Base-by-base conservation (phyloP, 2,888 invertebrate genomes). In the Bugula neritina region DNA sequence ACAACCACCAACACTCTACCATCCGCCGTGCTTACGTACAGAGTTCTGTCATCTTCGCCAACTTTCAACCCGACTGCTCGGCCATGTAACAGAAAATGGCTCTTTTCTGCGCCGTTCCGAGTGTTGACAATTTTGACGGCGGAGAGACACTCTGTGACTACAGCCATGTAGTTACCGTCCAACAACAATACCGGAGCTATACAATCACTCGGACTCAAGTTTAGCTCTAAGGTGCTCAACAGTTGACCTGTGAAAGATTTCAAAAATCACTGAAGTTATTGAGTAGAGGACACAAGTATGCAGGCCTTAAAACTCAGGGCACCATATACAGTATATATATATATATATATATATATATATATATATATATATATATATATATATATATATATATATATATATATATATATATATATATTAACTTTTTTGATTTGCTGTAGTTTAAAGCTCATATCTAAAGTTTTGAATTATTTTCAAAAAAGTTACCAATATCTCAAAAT, bases 51-150 rank as follows among this genome's bases (percentile, higher is more conserved):
- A 29, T 70, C 70, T 25, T 10, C 43, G 5, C 3, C 70, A n/a
- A 35, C 31, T 52, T 54, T n/a, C 70, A 70, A 27, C 3, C 25
- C 70, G 25, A 54, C 54, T 10, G 70, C 70, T 23, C 43, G 10
- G 13, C 70, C 70, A 31, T 70, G 70, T 31, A 70, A 25, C 52
- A 54, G 52, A 29, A 70, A 70, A 52, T 54, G 70, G 17, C 35
- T 29, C 23, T 54, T 43, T 3, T 54, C 35, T 13, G 13, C n/a
- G 10, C 70, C 70, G 52, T 70, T 54, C 23, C 70, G 35, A 5
- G 70, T 70, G 70, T 54, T 70, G 17, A 54, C 70, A 23, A 70
- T 25, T 3, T 17, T 3, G 3, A 70, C 52, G 1, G 10, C 5
- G 34, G 63, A 63, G 29, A 31, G 29, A 31, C 63, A 63, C 3